Conservation (phyloP, 2,797 vertebrate genomes). For the Platalea minor region DNA sequence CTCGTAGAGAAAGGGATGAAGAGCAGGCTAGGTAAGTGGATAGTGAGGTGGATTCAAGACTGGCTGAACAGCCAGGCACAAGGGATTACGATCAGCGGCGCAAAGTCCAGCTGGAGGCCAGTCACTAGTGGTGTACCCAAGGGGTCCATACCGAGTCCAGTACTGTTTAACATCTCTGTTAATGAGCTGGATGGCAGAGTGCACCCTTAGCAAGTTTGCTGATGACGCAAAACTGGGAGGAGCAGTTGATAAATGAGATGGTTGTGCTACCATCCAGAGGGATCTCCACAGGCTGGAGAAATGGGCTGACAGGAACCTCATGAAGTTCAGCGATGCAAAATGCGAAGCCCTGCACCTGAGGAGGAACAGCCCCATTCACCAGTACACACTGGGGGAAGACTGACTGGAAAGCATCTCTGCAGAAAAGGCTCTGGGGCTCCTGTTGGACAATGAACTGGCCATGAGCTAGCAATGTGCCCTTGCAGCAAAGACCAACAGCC, state of each 20-base stretch:
- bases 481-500: not conserved
- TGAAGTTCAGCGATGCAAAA: not conserved
- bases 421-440: not conserved
- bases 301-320: not conserved
- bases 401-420: not conserved
- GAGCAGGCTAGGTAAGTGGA: not conserved
- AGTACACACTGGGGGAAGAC: not conserved
- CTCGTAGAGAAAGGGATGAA: not conserved
- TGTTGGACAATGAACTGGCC: not conserved
- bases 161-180: not conserved
- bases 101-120: not conserved
- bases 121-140: not conserved
- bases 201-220: not conserved
- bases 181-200: not conserved
- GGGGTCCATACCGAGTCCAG: too few relatives aligned
- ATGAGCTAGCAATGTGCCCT: not conserved
- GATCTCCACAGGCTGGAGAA: not conserved
- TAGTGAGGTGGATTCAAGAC: not conserved
- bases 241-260: not conserved
- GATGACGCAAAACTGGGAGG: not conserved
- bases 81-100: not conserved
- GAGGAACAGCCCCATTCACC: not conserved
- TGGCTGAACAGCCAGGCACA: not conserved
- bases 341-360: not conserved
- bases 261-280: too few relatives aligned